Percentiles rank a stretch among this genome's conserved stretches.
Evolutionary conservation across 2,797 vertebrate genomes (phyloP).

Genomic region (Loris lydekkerianus): DNA sequence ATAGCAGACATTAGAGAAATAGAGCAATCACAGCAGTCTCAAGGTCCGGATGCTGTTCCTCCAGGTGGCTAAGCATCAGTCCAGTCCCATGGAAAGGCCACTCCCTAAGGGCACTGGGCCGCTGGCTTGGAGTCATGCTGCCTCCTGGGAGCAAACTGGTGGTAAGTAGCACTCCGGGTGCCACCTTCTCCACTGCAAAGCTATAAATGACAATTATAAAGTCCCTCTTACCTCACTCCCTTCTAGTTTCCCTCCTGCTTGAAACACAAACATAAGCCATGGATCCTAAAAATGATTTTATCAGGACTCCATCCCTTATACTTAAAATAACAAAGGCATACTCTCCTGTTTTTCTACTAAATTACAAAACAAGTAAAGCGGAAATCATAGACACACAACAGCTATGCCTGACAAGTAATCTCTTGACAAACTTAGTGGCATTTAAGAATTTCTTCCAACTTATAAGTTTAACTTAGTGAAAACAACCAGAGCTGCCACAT

Average conservation of each 20-base stretch:
- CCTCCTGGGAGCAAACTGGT: not conserved
- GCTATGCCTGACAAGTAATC: not conserved
- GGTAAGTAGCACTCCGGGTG: fast-evolving
- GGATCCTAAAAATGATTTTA: not conserved
- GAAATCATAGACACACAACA: not conserved
- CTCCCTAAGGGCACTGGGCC: no score
- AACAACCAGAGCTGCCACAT: not conserved
- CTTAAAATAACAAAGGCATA: not conserved
- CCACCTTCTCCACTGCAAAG: no score
- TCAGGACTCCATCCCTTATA: not conserved
- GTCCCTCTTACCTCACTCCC: not conserved
- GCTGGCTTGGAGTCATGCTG: fast-evolving
- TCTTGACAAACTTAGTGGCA: not conserved
- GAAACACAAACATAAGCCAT: not conserved
- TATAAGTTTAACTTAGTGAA: not conserved
- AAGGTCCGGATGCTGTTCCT: not conserved
- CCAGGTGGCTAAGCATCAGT: not conserved
- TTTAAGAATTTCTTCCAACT: not conserved
- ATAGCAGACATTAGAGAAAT: not conserved
- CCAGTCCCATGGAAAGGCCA: not conserved
- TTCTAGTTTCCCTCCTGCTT: not conserved
- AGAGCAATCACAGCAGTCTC: not conserved
- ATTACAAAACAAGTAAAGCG: not conserved
- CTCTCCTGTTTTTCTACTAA: not conserved
- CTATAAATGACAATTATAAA: not conserved